These are phyloP conservation scores for Sorex fumeus DNA, from an alignment of 2,113 vertebrate genomes.

Conservation along the genomic window DNA sequence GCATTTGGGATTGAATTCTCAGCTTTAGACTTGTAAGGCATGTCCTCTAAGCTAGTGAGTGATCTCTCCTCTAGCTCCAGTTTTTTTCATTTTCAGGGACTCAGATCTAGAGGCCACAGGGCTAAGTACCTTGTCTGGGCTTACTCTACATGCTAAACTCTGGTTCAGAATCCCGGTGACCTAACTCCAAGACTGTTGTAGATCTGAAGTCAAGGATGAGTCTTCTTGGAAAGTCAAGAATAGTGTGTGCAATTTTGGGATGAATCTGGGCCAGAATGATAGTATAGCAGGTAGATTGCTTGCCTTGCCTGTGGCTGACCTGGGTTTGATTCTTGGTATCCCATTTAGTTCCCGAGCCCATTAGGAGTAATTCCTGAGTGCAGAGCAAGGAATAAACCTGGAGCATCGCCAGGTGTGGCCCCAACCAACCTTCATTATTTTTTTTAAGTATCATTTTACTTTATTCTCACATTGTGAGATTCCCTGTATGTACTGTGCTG, in stretches of 20 bases:
- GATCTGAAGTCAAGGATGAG: not conserved
- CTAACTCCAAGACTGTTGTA: not conserved
- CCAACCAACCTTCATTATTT: too few species aligned
- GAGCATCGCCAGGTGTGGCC: too few species aligned
- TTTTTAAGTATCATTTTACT: not conserved
- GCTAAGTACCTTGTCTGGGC: not conserved
- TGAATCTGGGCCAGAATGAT: not conserved
- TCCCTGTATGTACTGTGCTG: not conserved
- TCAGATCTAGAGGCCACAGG: not conserved
- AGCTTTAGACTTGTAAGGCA: too few species aligned
- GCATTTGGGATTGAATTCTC: too few species aligned
- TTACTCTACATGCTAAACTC: not conserved
- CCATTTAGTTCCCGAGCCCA: too few species aligned
- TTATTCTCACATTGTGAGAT: conserved; percentile 36
- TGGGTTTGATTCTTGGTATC: too few species aligned
- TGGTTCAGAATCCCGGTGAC: not conserved
- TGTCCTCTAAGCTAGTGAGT: too few species aligned
- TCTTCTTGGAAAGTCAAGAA: not conserved
- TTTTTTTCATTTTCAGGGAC: conserved; percentile 13
- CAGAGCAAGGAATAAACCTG: too few species aligned
- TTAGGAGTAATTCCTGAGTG: too few species aligned
- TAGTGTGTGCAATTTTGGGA: not conserved
- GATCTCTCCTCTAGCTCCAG: too few species aligned
- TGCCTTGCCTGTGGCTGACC: too few species aligned
- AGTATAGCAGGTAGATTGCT: too few species aligned